Conservation (phyloP, 1,140 invertebrate species). For the Papilio glaucus region DNA sequence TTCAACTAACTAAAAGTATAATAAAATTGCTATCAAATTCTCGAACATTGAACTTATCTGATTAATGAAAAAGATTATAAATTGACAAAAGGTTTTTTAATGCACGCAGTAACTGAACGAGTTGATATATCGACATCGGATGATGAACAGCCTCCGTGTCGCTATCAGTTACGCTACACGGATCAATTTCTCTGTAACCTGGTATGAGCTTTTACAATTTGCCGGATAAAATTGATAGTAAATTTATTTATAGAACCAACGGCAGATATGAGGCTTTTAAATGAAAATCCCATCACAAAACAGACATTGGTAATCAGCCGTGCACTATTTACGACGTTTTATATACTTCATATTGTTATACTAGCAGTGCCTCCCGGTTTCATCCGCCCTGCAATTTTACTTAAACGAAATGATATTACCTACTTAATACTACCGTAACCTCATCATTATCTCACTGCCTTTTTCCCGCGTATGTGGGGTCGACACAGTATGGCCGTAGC, state of each 20-base stretch:
- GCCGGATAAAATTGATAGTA: conserved; percentile 6
- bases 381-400: too few relatives aligned
- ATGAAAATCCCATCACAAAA: conserved; percentile 1
- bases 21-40: not conserved
- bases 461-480: too few relatives aligned
- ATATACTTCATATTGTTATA: too few relatives aligned
- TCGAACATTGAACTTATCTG: not conserved
- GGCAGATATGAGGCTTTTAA: not conserved
- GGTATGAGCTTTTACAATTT: conserved; percentile 9
- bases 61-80: not conserved
- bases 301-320: not conserved
- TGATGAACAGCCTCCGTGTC: not conserved
- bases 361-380: too few relatives aligned
- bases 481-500: too few relatives aligned
- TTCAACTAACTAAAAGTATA: too few relatives aligned
- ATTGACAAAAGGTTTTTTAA: conserved; percentile 1
- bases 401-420: too few relatives aligned
- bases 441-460: too few relatives aligned
- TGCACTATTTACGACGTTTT: too few relatives aligned
- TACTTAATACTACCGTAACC: too few relatives aligned
- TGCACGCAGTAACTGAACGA: not conserved
- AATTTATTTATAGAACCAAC: not conserved
- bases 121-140: not conserved
- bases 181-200: conserved; percentile 20
- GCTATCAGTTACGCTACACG: conserved; percentile 8